Conservation (phyloP, 2,888 invertebrate species). For the Synanthedon formicaeformis region DNA sequence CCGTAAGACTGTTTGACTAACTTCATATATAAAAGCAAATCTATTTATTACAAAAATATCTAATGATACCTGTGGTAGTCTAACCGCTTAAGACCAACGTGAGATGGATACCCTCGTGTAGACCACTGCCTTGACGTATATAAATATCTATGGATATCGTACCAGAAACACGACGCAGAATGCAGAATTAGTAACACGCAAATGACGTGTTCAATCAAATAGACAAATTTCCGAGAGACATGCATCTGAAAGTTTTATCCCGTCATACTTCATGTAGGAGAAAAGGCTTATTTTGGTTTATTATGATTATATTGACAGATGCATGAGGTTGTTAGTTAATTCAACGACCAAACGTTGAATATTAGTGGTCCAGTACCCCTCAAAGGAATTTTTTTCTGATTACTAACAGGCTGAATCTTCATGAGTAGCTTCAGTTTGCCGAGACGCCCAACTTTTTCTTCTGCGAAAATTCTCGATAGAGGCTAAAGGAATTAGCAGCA, state of each 20-base stretch:
- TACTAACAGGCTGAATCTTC: no score
- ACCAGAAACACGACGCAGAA: constrained; percentile 43
- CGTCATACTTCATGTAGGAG: no score
- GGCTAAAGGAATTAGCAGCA: no score
- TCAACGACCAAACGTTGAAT: not conserved
- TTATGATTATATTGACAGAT: not conserved
- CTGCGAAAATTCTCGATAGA: no score
- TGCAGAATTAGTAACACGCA: constrained; percentile 30
- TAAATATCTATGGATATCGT: constrained; percentile 15
- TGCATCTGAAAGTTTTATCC: constrained; percentile 31
- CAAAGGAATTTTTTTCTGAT: no score
- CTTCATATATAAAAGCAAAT: no score
- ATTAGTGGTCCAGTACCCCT: no score
- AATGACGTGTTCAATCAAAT: constrained; percentile 34
- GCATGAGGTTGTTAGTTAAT: not conserved
- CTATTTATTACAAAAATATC: not conserved
- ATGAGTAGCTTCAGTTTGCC: no score
- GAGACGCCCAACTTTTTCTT: no score
- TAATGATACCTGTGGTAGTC: constrained; percentile 31
- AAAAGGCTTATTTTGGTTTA: not conserved
- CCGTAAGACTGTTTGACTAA: no score
- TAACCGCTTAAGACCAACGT: constrained; percentile 28
- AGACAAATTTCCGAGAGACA: constrained; percentile 31
- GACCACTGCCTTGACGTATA: constrained; percentile 15
- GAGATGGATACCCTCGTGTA: constrained; percentile 29